Conservation (phyloP, 2,113 vertebrate genomes). For the Pungitius pungitius region DNA sequence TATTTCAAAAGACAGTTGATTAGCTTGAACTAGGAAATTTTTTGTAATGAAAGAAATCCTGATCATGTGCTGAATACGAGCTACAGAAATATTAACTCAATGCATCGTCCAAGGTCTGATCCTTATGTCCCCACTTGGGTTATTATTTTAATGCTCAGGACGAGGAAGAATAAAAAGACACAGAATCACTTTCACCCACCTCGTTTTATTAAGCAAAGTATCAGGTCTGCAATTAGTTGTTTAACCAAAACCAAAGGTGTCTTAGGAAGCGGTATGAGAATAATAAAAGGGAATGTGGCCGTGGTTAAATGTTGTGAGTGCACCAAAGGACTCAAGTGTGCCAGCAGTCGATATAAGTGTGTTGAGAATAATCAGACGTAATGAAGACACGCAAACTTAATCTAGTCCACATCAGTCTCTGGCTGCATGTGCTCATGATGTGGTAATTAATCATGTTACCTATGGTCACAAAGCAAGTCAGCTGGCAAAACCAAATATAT, state of each 20-base stretch:
- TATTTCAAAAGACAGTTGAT: no score
- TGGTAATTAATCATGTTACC: slow-evolving; percentile 14
- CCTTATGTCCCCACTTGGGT: slow-evolving; percentile 9
- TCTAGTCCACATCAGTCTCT: slow-evolving; percentile 22
- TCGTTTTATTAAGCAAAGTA: slow-evolving; percentile 78
- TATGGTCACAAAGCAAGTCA: slow-evolving; percentile 28
- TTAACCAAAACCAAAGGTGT: slow-evolving; percentile 53
- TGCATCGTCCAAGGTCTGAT: not conserved
- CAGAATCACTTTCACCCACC: slow-evolving; percentile 38
- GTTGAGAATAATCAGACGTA: slow-evolving; percentile 43
- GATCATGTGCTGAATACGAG: not conserved
- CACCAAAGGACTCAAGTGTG: slow-evolving; percentile 31
- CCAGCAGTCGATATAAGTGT: slow-evolving; percentile 51
- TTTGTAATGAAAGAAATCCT: no score
- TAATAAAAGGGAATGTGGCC: not conserved
- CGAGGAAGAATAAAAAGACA: not conserved
- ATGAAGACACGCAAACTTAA: slow-evolving; percentile 31
- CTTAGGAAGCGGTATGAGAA: slow-evolving; percentile 46
- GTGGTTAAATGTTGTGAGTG: slow-evolving; percentile 19
- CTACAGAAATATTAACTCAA: not conserved
- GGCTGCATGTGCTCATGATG: slow-evolving; percentile 26
- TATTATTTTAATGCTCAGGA: not conserved
- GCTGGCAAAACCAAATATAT: not conserved
- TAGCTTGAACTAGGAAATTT: no score
- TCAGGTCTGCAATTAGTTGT: slow-evolving; percentile 65